Conservation (phyloP, 2,797 vertebrate genomes). For the Acanthornis magna region DNA sequence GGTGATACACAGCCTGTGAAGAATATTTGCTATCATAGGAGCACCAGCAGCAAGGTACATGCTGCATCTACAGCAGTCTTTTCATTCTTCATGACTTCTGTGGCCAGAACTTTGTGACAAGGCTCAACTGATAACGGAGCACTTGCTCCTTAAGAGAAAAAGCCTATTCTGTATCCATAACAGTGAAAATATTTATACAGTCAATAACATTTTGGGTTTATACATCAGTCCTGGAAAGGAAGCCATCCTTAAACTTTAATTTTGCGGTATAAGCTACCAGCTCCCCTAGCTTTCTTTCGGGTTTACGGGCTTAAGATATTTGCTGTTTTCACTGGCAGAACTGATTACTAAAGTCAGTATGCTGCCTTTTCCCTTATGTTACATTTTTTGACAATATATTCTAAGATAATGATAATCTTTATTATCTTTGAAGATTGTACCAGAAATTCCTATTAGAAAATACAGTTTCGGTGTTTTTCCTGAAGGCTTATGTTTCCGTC, state of each 20-base stretch:
- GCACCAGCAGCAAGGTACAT: not conserved
- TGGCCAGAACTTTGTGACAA: not conserved
- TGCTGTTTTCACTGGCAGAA: not conserved
- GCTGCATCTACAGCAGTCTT: not conserved
- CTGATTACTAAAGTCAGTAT: not conserved
- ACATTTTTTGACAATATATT: accelerated
- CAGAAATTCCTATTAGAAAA: not conserved
- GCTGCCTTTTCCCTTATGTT: not conserved
- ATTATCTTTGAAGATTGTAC: not conserved
- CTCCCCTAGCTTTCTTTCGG: not conserved
- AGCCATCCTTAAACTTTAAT: not conserved
- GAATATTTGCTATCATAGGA: not conserved
- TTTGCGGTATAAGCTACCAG: not conserved
- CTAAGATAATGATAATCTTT: not conserved
- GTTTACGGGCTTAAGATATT: not conserved
- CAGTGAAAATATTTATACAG: not conserved
- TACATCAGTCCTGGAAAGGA: not conserved
- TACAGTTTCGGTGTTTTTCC: not conserved
- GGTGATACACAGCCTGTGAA: not conserved
- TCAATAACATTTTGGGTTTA: not conserved
- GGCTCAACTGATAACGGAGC: not conserved
- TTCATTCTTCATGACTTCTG: not conserved
- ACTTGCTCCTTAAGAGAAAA: not conserved
- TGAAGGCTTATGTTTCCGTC: not conserved
- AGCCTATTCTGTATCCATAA: not conserved